These are phyloP conservation scores for Syngnathoides biaculeatus DNA, from an alignment of 2,113 vertebrate genomes.

Conservation along the genomic window DNA sequence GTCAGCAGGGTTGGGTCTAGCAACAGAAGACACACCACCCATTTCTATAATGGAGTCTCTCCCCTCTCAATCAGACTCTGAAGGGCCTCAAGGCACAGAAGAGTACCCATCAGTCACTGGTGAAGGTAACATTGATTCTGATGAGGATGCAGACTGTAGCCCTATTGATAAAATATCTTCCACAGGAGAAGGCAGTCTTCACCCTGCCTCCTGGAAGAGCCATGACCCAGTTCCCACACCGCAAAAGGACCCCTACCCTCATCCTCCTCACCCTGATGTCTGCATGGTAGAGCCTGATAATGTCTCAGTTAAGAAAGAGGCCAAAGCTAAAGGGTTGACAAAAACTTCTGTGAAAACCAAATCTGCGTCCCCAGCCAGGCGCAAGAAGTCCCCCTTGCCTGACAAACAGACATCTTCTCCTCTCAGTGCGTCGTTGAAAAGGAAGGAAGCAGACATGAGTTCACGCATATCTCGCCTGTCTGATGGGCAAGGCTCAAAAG, in stretches of 20 bases:
- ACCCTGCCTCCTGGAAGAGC: slow-evolving; percentile 68
- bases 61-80: slow-evolving; percentile 91
- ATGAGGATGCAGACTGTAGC: slow-evolving; percentile 90
- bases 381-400: slow-evolving; percentile 84
- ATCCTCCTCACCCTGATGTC: slow-evolving; percentile 86
- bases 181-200: slow-evolving; percentile 70
- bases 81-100: slow-evolving; percentile 86
- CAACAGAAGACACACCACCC: slow-evolving; percentile 88
- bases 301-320: slow-evolving; percentile 82
- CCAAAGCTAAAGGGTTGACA: slow-evolving; percentile 80
- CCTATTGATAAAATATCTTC: slow-evolving; percentile 82
- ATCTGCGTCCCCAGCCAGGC: slow-evolving; percentile 83
- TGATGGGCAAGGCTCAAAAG: slow-evolving; percentile 74
- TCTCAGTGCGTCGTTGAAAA: slow-evolving; percentile 74
- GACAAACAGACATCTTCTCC: slow-evolving; percentile 76
- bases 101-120: slow-evolving; percentile 86
- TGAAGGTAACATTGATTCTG: slow-evolving; percentile 83
- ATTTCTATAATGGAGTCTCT: slow-evolving; percentile 91
- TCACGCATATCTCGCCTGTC: slow-evolving; percentile 72
- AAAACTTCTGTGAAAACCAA: slow-evolving; percentile 83
- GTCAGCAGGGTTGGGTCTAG: slow-evolving; percentile 55
- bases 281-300: slow-evolving; percentile 93
- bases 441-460: slow-evolving; percentile 79
- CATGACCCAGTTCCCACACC: slow-evolving; percentile 85
- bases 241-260: slow-evolving; percentile 83